Evolutionary conservation across 53 echinoderm and acorn worm genomes (phyloP).

Genomic region (Stichopus horrens): DNA sequence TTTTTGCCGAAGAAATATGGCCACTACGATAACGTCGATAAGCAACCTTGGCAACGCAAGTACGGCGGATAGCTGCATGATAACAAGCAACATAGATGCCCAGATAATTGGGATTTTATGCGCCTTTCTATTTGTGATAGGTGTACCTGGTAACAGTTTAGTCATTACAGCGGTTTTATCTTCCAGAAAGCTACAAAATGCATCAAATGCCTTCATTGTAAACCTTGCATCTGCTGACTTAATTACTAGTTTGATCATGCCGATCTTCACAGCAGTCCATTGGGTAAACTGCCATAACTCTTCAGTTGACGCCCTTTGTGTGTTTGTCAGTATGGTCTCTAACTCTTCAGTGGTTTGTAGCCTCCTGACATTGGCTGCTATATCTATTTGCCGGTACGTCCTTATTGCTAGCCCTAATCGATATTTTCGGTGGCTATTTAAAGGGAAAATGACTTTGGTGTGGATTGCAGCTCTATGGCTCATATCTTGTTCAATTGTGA

Average conservation of each 20-base stretch:
- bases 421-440: not conserved
- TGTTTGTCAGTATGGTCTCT: not conserved
- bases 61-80: not conserved
- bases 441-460: not conserved
- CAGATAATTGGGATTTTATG: not conserved
- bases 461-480: slow-evolving; percentile 2
- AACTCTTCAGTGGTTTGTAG: slow-evolving; percentile 1
- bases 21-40: too few species aligned
- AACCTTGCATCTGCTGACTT: slow-evolving; percentile 16
- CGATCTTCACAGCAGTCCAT: not conserved
- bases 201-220: slow-evolving; percentile 12
- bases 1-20: too few species aligned
- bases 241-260: not conserved
- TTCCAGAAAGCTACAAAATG: slow-evolving; percentile 13
- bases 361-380: not conserved
- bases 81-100: not conserved
- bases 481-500: not conserved
- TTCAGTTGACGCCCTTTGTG: not conserved
- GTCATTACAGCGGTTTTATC: slow-evolving; percentile 3
- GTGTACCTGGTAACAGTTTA: not conserved
- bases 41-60: too few species aligned
- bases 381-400: slow-evolving; percentile 10
- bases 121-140: not conserved
- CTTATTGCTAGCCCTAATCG: slow-evolving; percentile 5
- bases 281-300: not conserved